Evolutionary conservation across 2,113 vertebrate species (phyloP).

Genomic region (Hiodon tergisus): DNA sequence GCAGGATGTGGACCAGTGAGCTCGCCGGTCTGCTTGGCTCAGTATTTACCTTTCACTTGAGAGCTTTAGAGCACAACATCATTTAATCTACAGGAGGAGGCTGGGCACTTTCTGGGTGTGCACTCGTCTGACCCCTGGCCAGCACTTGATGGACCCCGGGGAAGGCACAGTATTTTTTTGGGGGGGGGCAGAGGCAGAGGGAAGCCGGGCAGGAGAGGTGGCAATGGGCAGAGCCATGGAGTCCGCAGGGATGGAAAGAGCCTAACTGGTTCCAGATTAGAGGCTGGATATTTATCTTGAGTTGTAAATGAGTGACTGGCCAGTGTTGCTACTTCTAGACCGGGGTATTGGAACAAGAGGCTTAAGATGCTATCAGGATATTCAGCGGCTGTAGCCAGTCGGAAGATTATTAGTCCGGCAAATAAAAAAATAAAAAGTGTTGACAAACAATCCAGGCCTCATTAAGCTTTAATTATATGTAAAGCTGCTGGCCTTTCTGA

Average conservation of each 20-base stretch:
- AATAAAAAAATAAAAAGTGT: conserved; percentile 57
- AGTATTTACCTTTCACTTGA: too few species aligned
- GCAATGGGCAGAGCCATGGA: conserved; percentile 18
- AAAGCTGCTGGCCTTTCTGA: conserved; percentile 61
- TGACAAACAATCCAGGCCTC: conserved; percentile 71
- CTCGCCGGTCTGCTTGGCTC: too few species aligned
- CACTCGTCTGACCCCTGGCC: too few species aligned
- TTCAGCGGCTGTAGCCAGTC: conserved; percentile 61
- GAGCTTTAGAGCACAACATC: too few species aligned
- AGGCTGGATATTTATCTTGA: conserved; percentile 63
- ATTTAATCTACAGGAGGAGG: too few species aligned
- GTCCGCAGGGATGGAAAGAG: conserved; percentile 40
- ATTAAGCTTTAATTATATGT: conserved; percentile 72
- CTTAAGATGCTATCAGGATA: conserved; percentile 67
- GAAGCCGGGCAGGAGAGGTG: not conserved
- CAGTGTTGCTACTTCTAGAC: conserved; percentile 61
- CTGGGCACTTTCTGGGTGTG: too few species aligned
- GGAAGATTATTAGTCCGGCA: conserved; percentile 62
- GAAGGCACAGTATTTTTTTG: not conserved
- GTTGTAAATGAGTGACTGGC: conserved; percentile 70
- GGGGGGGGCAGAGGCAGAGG: not conserved
- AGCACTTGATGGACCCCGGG: too few species aligned
- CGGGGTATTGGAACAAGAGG: conserved; percentile 70
- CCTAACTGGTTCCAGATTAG: conserved; percentile 60
- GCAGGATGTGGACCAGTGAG: too few species aligned